Evolutionary conservation across 64 coral and sea anemone genomes (phyloP), one percentile per base, ranked within the genome.

Genomic region (Actinia equina): DNA sequence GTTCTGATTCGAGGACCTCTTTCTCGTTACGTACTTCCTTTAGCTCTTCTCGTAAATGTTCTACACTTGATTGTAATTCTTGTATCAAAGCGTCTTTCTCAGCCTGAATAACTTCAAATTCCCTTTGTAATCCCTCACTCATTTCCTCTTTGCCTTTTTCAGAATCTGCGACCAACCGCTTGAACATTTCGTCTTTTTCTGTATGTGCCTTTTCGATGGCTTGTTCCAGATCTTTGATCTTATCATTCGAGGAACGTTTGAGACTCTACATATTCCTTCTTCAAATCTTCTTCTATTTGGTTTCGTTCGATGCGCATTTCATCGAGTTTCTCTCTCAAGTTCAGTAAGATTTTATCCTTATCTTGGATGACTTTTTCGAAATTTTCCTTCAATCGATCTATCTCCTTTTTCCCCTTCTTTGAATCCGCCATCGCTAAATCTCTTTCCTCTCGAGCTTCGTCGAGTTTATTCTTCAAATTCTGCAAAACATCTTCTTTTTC

Each of bases 181-280:
- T 87, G 70, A 88, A 92, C 86, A 92, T 92, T 85, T 92, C 91
- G 16, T 88, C 86, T 44, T 88, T 92, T 84, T 92, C 91, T 8
- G 58, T 4, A 4, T 82, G 86, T 3, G 49, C 53, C 74, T 59
- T 92, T 27, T 92, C 86, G 43, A 92, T 41, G 45, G 77, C 88
- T 77, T 92, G 7, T 71, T 92, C 87, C 37, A 92, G 76, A 11
- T 92, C 86, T 77, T 52, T 42, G 22, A 92, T 92, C 45, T 53
- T 88, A 43, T 20, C 43, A n/a, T 84, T 92, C 91, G 18, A 56
- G 82, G 80, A 15, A 18, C 9, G 7, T 79, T 27, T 92, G 91
- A 44, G 76, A 25, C 41, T 59, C 80, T 8, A 26, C 20, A 17
- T 84, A 67, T 44, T 44, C 62, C 18, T 83, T 18, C 41, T 82